phyloP scores from a whole-genome alignment of 2,113 vertebrate genomes.

The Tetraodon nigroviridis region DNA sequence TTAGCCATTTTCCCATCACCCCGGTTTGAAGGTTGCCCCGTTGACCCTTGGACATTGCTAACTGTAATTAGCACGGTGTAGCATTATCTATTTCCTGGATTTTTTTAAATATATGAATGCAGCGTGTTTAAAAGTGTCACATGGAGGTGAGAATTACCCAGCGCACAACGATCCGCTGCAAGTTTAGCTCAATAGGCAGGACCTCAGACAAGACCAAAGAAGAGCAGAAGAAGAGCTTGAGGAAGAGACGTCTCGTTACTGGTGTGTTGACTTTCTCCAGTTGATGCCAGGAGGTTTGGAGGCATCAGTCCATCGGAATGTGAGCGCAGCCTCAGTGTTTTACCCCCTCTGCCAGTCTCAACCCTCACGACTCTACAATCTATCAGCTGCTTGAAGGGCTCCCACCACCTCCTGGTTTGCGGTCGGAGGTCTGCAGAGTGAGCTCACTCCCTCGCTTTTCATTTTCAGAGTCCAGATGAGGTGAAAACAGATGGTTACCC shows the following conservation, averaged over 20 bases:
- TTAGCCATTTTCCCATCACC: too few species aligned
- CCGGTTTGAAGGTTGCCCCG: too few species aligned
- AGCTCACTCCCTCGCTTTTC: constrained; percentile 24
- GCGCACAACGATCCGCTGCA: too few species aligned
- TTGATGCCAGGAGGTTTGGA: too few species aligned
- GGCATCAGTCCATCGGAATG: not conserved
- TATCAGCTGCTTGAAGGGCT: constrained; percentile 1
- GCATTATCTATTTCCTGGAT: too few species aligned
- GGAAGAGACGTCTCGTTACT: constrained; percentile 6
- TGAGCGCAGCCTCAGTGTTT: constrained; percentile 5
- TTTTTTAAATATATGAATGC: too few species aligned
- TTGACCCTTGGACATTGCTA: too few species aligned
- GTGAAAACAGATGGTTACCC: constrained; percentile 56
- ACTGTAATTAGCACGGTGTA: too few species aligned
- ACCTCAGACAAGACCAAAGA: too few species aligned
- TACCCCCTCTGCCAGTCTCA: not conserved
- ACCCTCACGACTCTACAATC: constrained; percentile 13
- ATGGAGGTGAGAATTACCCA: too few species aligned
- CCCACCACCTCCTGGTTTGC: constrained; percentile 11
- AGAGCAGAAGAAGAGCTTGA: not conserved
- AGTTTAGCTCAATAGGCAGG: too few species aligned
- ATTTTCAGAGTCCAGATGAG: constrained; percentile 32
- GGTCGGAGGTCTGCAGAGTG: constrained; percentile 39
- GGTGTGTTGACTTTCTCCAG: not conserved
- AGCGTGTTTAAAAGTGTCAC: too few species aligned